These are phyloP conservation scores for Brachionus rotundiformis DNA, from an alignment of 1,140 invertebrate genomes.

Conservation along the genomic window DNA sequence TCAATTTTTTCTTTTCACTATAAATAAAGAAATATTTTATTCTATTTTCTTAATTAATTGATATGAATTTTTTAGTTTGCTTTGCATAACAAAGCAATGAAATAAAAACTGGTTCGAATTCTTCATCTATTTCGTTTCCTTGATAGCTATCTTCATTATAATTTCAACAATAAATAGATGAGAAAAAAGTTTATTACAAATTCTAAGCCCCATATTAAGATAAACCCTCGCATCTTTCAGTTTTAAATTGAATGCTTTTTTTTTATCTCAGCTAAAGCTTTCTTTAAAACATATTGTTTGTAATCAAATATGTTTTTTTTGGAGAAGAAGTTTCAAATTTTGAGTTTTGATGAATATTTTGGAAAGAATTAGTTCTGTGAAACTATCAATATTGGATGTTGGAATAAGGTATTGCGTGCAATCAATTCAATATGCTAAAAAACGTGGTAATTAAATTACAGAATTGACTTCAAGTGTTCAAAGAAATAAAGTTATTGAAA, in stretches of 20 bases:
- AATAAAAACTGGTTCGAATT: background rate
- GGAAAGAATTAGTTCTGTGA: background rate
- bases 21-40: background rate
- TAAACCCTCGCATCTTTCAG: background rate
- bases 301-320: constrained; percentile 13
- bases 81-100: background rate
- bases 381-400: background rate
- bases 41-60: constrained; percentile 4
- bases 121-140: constrained; percentile 9
- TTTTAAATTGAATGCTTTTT: constrained; percentile 1
- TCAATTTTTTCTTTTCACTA: constrained; percentile 21
- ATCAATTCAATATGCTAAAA: background rate
- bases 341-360: background rate
- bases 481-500: background rate
- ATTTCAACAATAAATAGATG: background rate
- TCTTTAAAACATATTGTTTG: background rate
- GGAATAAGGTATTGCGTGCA: background rate
- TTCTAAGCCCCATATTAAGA: background rate
- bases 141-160: constrained; percentile 24
- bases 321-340: background rate
- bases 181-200: background rate
- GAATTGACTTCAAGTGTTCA: background rate
- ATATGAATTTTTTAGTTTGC: background rate
- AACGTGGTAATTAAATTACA: background rate
- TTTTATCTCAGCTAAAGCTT: background rate